Evolutionary conservation across 2,113 vertebrate genomes (phyloP).

Genomic region (Fregetta grallaria): DNA sequence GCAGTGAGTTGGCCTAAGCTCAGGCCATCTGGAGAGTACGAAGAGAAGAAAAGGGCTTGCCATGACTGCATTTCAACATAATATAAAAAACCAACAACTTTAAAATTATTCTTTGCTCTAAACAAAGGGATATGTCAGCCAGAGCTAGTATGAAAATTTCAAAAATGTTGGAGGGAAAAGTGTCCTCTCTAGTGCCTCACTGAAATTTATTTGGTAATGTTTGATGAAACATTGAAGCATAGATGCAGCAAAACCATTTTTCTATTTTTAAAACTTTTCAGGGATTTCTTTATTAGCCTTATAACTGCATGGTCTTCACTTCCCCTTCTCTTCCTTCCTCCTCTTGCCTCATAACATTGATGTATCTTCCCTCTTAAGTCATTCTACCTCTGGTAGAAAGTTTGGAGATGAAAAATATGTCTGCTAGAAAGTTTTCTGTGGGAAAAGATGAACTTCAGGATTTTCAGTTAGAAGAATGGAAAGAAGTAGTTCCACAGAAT

Average conservation of each 20-base stretch:
- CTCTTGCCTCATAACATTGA: slow-evolving; percentile 17
- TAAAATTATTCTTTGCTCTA: neutral
- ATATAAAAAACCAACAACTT: neutral
- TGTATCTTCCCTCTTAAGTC: neutral
- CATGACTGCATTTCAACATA: neutral
- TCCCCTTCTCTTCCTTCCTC: neutral
- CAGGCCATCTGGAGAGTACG: neutral
- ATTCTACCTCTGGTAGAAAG: neutral
- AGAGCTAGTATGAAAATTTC: neutral
- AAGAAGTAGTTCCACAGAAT: neutral
- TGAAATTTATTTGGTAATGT: neutral
- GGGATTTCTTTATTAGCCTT: neutral
- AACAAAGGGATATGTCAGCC: neutral
- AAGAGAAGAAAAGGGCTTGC: neutral
- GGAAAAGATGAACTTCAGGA: neutral
- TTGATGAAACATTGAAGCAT: neutral
- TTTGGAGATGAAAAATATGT: neutral
- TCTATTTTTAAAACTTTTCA: slow-evolving; percentile 12
- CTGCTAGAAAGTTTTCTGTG: neutral
- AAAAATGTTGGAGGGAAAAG: neutral
- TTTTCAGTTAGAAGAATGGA: neutral
- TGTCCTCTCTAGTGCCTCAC: neutral
- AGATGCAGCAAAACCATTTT: neutral
- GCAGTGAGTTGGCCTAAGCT: neutral
- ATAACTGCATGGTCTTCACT: neutral